Conservation (phyloP, 2,113 vertebrate species). For the Symphodus melops region DNA sequence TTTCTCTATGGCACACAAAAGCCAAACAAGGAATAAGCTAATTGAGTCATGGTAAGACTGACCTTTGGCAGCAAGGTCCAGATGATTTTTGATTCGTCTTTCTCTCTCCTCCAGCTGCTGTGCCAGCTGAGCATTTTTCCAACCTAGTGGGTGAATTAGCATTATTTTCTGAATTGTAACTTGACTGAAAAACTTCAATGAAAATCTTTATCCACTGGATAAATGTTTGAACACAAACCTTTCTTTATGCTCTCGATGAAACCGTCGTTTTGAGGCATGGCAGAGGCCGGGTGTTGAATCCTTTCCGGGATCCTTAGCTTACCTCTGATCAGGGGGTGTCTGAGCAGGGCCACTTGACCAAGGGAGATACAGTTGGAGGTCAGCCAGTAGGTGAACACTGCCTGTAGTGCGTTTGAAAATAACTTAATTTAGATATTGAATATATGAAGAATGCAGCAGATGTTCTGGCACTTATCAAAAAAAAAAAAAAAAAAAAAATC, state of each 20-base stretch:
- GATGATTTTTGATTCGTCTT: conserved; percentile 84
- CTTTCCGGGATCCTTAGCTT: conserved; percentile 84
- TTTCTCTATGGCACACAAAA: neutral
- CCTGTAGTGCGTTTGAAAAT: conserved; percentile 71
- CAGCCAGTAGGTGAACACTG: conserved; percentile 92
- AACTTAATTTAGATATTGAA: neutral
- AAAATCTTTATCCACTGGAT: neutral
- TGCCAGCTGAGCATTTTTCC: conserved; percentile 87
- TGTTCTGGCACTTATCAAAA: neutral
- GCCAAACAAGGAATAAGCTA: neutral
- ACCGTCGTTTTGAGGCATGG: conserved; percentile 77
- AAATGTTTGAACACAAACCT: conserved; percentile 66
- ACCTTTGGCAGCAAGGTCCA: conserved; percentile 89
- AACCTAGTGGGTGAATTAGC: conserved; percentile 75
- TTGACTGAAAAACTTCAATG: neutral
- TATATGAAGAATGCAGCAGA: neutral
- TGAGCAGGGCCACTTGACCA: conserved; percentile 86
- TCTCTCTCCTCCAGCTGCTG: conserved; percentile 87
- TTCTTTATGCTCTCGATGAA: conserved; percentile 84
- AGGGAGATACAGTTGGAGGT: conserved; percentile 91
- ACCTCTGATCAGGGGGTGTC: conserved; percentile 80
- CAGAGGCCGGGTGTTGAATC: conserved; percentile 74
- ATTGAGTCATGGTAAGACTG: neutral
- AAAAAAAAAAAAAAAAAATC: neutral
- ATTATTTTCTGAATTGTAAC: neutral